phyloP scores from a whole-genome alignment of 2,888 invertebrate genomes.

The Perdita meconis region DNA sequence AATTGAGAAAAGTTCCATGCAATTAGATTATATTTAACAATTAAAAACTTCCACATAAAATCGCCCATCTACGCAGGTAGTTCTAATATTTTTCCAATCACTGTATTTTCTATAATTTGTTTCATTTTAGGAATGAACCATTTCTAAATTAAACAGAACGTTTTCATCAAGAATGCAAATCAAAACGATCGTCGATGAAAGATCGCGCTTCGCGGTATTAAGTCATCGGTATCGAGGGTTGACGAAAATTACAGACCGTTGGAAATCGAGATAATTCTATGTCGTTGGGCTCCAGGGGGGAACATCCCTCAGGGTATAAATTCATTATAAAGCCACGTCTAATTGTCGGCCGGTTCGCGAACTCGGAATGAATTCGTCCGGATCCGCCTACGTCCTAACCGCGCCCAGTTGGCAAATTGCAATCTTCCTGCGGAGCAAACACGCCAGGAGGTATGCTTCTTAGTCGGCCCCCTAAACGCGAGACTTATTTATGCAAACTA shows the following conservation, averaged over 20 bases:
- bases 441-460: constrained; percentile 62
- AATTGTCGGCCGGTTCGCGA: constrained; percentile 60
- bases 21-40: too few species aligned
- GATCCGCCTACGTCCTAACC: constrained; percentile 67
- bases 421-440: constrained; percentile 67
- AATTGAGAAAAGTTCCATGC: too few species aligned
- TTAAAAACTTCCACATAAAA: too few species aligned
- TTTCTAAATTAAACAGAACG: neutral
- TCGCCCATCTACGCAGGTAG: too few species aligned
- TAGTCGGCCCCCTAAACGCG: constrained; percentile 62
- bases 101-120: too few species aligned
- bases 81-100: too few species aligned
- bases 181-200: constrained; percentile 10
- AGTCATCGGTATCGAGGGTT: constrained; percentile 38
- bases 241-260: constrained; percentile 36
- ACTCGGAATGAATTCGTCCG: constrained; percentile 58
- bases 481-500: constrained; percentile 68
- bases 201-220: constrained; percentile 16
- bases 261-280: constrained; percentile 41
- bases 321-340: constrained; percentile 62
- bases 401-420: constrained; percentile 68
- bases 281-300: constrained; percentile 21
- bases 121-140: too few species aligned
- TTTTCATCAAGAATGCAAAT: neutral
- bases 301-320: constrained; percentile 45